Percentiles rank a stretch among this genome's conserved stretches.
These are phyloP conservation scores for Hyposmocoma kahamanoa DNA, from an alignment of 1,140 invertebrate genomes.

Conservation along the genomic window DNA sequence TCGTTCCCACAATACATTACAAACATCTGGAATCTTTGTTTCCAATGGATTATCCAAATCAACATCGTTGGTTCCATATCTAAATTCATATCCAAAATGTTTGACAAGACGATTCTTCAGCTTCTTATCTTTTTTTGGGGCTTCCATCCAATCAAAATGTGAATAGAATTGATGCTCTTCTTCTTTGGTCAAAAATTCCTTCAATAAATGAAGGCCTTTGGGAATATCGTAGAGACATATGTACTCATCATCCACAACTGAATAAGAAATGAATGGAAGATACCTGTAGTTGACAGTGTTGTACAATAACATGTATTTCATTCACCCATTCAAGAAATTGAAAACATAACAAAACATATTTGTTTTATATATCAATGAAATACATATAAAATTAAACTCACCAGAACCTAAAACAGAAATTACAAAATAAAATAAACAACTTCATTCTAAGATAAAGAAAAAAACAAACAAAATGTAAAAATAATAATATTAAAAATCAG, in stretches of 20 bases:
- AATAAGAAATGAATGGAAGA: too few relatives aligned
- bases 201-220: constrained; percentile 81
- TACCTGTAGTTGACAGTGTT: too few relatives aligned
- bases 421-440: too few relatives aligned
- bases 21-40: constrained; percentile 81
- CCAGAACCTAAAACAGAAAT: too few relatives aligned
- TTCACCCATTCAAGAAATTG: too few relatives aligned
- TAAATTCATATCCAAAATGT: constrained; percentile 96
- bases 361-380: too few relatives aligned
- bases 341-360: too few relatives aligned
- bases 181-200: constrained; percentile 82
- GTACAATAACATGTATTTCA: too few relatives aligned
- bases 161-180: constrained; percentile 82
- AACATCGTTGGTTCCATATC: constrained; percentile 92
- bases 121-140: constrained; percentile 46
- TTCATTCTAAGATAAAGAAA: too few relatives aligned
- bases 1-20: constrained; percentile 78
- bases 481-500: too few relatives aligned
- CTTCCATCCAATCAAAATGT: constrained; percentile 76
- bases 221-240: constrained; percentile 66
- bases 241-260: constrained; percentile 51
- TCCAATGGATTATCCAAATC: constrained; percentile 80
- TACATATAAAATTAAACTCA: too few relatives aligned
- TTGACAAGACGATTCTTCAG: constrained; percentile 92
- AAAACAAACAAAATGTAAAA: too few relatives aligned